Evolutionary conservation across 92 coral and sea anemone species (phyloP).

Genomic region (Pocillopora meandrina): DNA sequence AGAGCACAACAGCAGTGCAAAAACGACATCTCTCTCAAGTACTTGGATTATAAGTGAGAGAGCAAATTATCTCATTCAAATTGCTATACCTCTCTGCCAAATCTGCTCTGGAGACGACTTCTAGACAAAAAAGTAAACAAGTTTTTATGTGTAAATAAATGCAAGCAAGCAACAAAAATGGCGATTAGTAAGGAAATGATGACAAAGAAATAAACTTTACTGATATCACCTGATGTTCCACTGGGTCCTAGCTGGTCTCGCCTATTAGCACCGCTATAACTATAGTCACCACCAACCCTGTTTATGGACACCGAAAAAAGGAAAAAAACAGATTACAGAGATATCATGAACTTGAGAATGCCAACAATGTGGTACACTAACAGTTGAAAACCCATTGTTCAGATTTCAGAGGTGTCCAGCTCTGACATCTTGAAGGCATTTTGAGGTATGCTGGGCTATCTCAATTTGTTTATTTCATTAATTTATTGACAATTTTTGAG

Average conservation of each 20-base stretch:
- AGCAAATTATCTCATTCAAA: too few species aligned
- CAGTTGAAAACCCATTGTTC: too few species aligned
- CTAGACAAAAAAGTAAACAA: background rate
- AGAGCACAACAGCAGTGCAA: too few species aligned
- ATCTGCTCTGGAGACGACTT: conserved; percentile 16
- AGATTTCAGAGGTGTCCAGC: too few species aligned
- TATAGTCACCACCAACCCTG: conserved; percentile 24
- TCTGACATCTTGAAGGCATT: too few species aligned
- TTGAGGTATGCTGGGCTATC: too few species aligned
- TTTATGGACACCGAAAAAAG: conserved; percentile 9
- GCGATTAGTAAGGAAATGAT: background rate
- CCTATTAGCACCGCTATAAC: background rate
- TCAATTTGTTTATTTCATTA: too few species aligned
- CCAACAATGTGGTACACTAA: background rate
- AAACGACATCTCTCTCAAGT: too few species aligned
- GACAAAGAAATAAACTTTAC: background rate
- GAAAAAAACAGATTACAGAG: background rate
- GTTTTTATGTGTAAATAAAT: background rate
- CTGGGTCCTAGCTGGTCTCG: conserved; percentile 17
- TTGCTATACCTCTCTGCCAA: conserved; percentile 33
- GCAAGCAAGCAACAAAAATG: background rate
- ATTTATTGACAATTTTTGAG: too few species aligned
- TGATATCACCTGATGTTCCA: conserved; percentile 12
- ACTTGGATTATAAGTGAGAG: too few species aligned
- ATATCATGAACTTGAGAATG: background rate